phyloP scores from a whole-genome alignment of 1,140 invertebrate species.

The Drosophila azteca region DNA sequence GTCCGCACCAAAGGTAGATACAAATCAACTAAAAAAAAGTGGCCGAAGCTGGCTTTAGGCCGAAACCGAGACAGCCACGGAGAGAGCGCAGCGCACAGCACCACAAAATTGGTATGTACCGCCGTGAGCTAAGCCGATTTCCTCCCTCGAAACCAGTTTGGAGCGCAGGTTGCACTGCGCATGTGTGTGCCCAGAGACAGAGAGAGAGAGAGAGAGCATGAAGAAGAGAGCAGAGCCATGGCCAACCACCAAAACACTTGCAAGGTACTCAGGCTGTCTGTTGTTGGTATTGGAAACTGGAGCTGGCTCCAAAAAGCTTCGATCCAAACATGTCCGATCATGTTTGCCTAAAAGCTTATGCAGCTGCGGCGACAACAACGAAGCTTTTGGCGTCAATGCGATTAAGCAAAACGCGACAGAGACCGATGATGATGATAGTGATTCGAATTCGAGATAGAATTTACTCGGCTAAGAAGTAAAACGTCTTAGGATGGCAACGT shows the following conservation, averaged over 20 bases:
- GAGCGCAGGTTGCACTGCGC: constrained; percentile 73
- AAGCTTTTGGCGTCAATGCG: constrained; percentile 12
- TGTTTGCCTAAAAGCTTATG: constrained; percentile 14
- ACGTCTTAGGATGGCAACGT: too few relatives aligned
- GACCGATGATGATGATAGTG: not conserved
- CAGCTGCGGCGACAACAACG: constrained; percentile 4
- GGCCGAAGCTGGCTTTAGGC: constrained; percentile 58
- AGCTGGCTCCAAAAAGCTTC: constrained; percentile 9
- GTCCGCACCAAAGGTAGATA: constrained; percentile 82
- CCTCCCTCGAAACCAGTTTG: constrained; percentile 79
- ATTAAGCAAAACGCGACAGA: not conserved
- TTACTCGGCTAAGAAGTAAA: not conserved
- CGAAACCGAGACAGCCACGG: constrained; percentile 35
- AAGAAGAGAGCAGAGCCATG: constrained; percentile 41
- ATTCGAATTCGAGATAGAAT: not conserved
- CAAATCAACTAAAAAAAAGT: constrained; percentile 75
- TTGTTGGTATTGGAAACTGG: constrained; percentile 16
- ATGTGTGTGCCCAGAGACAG: constrained; percentile 35
- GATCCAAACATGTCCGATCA: constrained; percentile 19
- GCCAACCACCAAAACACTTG: constrained; percentile 49
- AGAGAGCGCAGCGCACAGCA: constrained; percentile 31
- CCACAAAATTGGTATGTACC: constrained; percentile 52
- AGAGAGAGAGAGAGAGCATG: constrained; percentile 9
- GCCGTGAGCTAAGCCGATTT: constrained; percentile 55
- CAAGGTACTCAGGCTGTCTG: constrained; percentile 29